These are phyloP conservation scores for Bombus superbus DNA, from an alignment of 1,140 invertebrate species.

Conservation along the genomic window DNA sequence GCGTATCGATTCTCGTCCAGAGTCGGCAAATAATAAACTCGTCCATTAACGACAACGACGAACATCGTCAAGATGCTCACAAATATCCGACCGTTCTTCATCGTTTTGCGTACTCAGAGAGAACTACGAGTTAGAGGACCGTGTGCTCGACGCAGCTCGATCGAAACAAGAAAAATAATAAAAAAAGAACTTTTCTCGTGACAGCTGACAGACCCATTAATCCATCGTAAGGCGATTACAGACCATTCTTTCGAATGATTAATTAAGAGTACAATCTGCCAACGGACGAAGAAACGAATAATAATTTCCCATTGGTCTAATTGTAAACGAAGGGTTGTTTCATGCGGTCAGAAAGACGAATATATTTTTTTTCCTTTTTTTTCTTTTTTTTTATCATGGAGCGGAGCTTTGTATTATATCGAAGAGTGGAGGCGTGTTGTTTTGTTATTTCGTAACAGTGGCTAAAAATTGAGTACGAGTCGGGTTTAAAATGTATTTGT, in stretches of 20 bases:
- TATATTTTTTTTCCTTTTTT: not conserved
- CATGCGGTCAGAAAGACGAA: not conserved
- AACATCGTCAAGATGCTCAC: slow-evolving; percentile 20
- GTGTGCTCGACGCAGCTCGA: not conserved
- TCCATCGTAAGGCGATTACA: slow-evolving; percentile 74
- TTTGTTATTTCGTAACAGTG: not conserved
- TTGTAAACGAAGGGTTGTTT: not conserved
- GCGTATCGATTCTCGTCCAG: slow-evolving; percentile 44
- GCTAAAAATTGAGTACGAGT: not conserved
- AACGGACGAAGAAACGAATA: slow-evolving; percentile 28
- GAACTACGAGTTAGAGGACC: not conserved
- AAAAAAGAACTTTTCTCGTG: slow-evolving; percentile 31
- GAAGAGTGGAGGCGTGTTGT: not conserved
- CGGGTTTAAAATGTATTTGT: not conserved
- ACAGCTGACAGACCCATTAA: slow-evolving; percentile 61
- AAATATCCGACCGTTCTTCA: slow-evolving; percentile 11
- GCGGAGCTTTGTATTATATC: not conserved
- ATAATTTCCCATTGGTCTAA: slow-evolving; percentile 14
- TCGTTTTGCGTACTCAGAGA: slow-evolving; percentile 10
- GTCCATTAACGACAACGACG: slow-evolving; percentile 33
- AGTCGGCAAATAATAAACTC: slow-evolving; percentile 67
- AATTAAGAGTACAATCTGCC: slow-evolving; percentile 48
- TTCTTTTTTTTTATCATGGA: not conserved
- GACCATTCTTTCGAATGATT: slow-evolving; percentile 45
- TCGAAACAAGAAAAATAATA: slow-evolving; percentile 36